These are phyloP conservation scores for Cheumatopsyche charites DNA, from an alignment of 1,140 invertebrate genomes.

Conservation along the genomic window DNA sequence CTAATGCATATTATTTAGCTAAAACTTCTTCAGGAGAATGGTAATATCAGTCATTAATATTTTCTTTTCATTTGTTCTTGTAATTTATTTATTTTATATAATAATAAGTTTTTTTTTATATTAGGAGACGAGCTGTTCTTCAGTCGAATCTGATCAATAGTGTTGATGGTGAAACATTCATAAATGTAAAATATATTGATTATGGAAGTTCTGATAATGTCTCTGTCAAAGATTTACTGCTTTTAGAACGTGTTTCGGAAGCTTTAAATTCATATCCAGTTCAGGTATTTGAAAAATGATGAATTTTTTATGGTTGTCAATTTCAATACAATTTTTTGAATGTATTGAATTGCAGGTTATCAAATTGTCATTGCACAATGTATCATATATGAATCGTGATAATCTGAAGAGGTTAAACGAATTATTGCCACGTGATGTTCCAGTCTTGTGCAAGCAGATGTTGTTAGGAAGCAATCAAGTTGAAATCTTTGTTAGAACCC, in stretches of 20 bases:
- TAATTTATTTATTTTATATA: background rate
- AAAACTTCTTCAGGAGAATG: conserved; percentile 44
- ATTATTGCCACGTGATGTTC: conserved; percentile 27
- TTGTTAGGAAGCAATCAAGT: conserved; percentile 47
- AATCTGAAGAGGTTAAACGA: conserved; percentile 34
- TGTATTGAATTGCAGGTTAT: conserved; percentile 34
- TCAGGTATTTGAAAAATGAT: conserved; percentile 37
- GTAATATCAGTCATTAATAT: conserved; percentile 18
- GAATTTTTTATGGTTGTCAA: background rate
- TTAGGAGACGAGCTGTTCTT: conserved; percentile 40
- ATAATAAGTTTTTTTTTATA: background rate
- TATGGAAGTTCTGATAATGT: conserved; percentile 36
- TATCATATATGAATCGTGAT: conserved; percentile 21
- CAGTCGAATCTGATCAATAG: conserved; percentile 27
- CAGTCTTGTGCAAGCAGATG: conserved; percentile 38
- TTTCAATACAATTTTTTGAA: conserved; percentile 11
- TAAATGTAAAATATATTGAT: conserved; percentile 39
- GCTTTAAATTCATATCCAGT: conserved; percentile 40
- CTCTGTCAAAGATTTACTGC: conserved; percentile 35
- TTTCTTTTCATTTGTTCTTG: background rate
- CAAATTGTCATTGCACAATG: conserved; percentile 37
- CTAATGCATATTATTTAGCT: conserved; percentile 37
- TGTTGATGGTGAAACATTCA: background rate
- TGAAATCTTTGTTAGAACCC: conserved; percentile 58
- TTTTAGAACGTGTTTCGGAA: conserved; percentile 35